These are phyloP conservation scores for Cantharis rufa DNA, from an alignment of 2,888 invertebrate genomes.

Conservation along the genomic window DNA sequence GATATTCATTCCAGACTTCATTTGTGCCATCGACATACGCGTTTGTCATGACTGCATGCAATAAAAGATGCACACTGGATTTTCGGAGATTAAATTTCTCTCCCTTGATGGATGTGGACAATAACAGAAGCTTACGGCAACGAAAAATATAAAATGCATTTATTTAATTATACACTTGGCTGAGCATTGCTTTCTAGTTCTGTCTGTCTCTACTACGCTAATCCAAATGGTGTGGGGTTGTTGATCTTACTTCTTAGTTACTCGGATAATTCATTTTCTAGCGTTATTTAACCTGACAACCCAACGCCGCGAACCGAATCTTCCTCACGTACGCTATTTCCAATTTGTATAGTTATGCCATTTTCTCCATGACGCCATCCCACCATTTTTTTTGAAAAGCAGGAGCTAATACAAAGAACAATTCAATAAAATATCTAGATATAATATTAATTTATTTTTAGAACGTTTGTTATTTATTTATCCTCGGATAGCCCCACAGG, in stretches of 20 bases:
- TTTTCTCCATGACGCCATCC: too few species aligned
- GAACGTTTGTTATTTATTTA: too few species aligned
- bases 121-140: slow-evolving; percentile 26
- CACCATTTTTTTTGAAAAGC: too few species aligned
- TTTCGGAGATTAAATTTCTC: slow-evolving; percentile 43
- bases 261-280: slow-evolving; percentile 1
- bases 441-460: not conserved
- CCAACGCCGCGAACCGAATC: not conserved
- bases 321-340: slow-evolving; percentile 6
- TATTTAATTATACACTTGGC: slow-evolving; percentile 37
- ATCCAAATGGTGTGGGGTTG: not conserved
- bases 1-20: slow-evolving; percentile 46
- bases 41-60: slow-evolving; percentile 48
- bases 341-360: slow-evolving; percentile 7
- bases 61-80: slow-evolving; percentile 45
- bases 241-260: not conserved
- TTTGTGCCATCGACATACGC: slow-evolving; percentile 50
- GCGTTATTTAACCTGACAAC: slow-evolving; percentile 7
- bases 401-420: too few species aligned
- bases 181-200: slow-evolving; percentile 14
- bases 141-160: slow-evolving; percentile 36
- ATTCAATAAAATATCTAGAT: not conserved
- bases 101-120: slow-evolving; percentile 33
- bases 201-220: not conserved
- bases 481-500: too few species aligned